Evolutionary conservation across 2,888 invertebrate genomes (phyloP), one percentile per base, ranked within the genome.

Genomic region (Poecilobothrus nobilitatus): DNA sequence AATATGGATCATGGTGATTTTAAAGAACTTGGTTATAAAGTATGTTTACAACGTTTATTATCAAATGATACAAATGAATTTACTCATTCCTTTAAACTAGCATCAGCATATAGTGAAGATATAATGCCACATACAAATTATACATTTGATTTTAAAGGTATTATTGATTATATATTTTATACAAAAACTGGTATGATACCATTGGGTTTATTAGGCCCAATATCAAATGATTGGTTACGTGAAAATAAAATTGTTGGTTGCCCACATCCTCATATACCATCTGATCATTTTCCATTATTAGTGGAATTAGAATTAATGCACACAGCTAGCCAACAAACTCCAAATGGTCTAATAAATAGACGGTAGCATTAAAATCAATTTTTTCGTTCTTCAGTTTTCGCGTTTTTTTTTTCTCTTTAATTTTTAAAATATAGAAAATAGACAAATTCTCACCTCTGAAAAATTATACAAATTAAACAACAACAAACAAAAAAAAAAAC

Each of bases 141-240:
- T 83, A 99, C 99, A 78, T 96, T 95, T 84, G 97, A 99, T 83
- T 99, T 99, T 85, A 97, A 98, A 84, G 99, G 98, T 76, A 95
- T 98, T 81, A 99, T 99, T 80, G 99, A 99, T 85, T 99, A 99
- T 87, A 97, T 99, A 83, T 98, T 99, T 86, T 97, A 94, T 83
- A 94, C 97, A 74, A 94, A 94, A 81, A 92, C 94, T 81, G 92
- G 93, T 79, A 94, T 99, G 92, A 92, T 92, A 76, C 94, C 97
- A 34, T 85, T 97, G 71, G 98, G 98, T 69, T 86, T 98, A 68
- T 85, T 99, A 68, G 99, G 99, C 1, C 95, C 97, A 1, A 85
- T 98, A 69, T 96, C 97, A 72, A 88, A 90, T 75, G 93, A 94
- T 72, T 97, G 96, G 96, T 87, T 94, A 82, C 88, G 90, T 76